A percentile compares a stretch with the other conserved stretches of the same genome.
Conservation (phyloP, 1,140 invertebrate species). For the Piezodorus guildinii region DNA sequence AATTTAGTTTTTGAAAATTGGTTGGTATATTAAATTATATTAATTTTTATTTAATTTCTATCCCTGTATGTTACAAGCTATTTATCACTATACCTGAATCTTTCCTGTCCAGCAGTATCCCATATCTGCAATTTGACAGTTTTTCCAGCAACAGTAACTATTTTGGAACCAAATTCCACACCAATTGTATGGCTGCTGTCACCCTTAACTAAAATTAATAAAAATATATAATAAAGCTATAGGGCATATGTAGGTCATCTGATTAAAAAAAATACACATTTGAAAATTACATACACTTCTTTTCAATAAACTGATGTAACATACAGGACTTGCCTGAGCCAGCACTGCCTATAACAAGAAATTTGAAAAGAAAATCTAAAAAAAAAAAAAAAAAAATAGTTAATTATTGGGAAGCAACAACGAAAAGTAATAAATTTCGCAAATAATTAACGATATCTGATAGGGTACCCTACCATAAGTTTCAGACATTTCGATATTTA, state of each 20-base stretch:
- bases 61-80: too few relatives aligned
- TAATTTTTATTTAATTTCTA: too few relatives aligned
- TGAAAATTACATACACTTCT: slow-evolving; percentile 57
- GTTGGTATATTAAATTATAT: too few relatives aligned
- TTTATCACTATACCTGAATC: slow-evolving; percentile 36
- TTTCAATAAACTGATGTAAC: slow-evolving; percentile 81
- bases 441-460: slow-evolving; percentile 7
- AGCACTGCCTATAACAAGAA: slow-evolving; percentile 70
- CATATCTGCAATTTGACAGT: slow-evolving; percentile 76
- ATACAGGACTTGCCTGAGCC: slow-evolving; percentile 82
- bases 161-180: slow-evolving; percentile 75
- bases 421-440: not conserved
- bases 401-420: not conserved
- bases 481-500: slow-evolving; percentile 16
- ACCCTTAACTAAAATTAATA: slow-evolving; percentile 49
- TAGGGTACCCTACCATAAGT: slow-evolving; percentile 22
- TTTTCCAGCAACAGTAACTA: slow-evolving; percentile 71
- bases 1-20: too few relatives aligned
- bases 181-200: slow-evolving; percentile 73
- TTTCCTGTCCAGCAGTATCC: slow-evolving; percentile 66
- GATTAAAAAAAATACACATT: not conserved
- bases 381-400: slow-evolving; percentile 26
- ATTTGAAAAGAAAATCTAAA: slow-evolving; percentile 73
- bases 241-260: not conserved
- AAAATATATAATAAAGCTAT: slow-evolving; percentile 15